A percentile compares a stretch with the other conserved stretches of the same genome.
These are phyloP conservation scores for Heteronetta atricapilla DNA, from an alignment of 2,113 vertebrate species.

Conservation along the genomic window DNA sequence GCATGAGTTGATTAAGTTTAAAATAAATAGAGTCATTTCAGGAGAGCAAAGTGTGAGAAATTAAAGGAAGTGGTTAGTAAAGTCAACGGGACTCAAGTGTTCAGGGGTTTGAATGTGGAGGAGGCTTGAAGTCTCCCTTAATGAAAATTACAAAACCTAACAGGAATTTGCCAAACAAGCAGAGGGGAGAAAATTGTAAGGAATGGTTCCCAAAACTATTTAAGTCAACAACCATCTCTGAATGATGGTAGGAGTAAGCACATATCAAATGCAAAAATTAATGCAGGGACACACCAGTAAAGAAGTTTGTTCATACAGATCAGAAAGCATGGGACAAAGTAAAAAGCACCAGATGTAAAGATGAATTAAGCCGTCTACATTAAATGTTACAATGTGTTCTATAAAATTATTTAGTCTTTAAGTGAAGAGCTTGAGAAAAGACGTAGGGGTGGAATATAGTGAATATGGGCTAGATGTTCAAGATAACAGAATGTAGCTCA, in stretches of 20 bases:
- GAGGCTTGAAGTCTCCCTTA: conserved; percentile 22
- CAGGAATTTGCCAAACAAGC: conserved; percentile 44
- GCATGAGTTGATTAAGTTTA: not conserved
- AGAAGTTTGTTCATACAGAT: not conserved
- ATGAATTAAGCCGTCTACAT: not conserved
- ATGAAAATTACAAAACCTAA: conserved; percentile 16
- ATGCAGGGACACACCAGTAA: not conserved
- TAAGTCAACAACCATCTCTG: not conserved
- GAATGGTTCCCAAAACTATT: not conserved
- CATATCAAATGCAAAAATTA: not conserved
- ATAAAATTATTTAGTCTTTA: not conserved
- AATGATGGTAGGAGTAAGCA: not conserved
- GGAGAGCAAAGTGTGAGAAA: not conserved
- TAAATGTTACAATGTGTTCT: not conserved
- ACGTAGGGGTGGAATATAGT: not conserved
- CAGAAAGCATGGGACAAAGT: not conserved
- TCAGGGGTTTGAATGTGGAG: not conserved
- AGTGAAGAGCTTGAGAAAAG: not conserved
- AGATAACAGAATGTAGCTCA: not conserved
- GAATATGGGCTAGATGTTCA: not conserved
- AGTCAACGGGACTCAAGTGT: conserved; percentile 18
- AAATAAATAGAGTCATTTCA: conserved; percentile 35
- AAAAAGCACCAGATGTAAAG: not conserved
- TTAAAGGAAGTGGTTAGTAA: conserved; percentile 2
- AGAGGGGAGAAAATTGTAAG: not conserved